A percentile compares a stretch with the other conserved stretches of the same genome.
Conservation (phyloP, 2,888 invertebrate genomes). For the Pharmacophagus antenor region DNA sequence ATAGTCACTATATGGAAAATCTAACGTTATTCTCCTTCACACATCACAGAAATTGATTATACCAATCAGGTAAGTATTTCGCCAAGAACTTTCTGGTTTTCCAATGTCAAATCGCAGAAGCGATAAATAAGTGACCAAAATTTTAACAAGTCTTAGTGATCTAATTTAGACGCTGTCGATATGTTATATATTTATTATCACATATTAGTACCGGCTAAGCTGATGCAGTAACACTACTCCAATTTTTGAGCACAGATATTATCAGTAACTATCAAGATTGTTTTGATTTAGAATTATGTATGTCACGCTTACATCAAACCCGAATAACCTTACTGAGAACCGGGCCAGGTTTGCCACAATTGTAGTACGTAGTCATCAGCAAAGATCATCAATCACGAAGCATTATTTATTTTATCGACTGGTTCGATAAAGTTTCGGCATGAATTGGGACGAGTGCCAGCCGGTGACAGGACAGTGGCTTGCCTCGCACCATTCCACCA, state of each 20-base stretch:
- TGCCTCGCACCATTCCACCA: slow-evolving; percentile 40
- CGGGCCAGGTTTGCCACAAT: slow-evolving; percentile 38
- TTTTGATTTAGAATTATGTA: slow-evolving; percentile 3
- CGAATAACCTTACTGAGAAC: slow-evolving; percentile 30
- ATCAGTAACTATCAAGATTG: background rate
- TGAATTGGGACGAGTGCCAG: slow-evolving; percentile 58
- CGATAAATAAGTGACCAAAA: no score
- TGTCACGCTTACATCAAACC: slow-evolving; percentile 21
- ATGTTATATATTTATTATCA: no score
- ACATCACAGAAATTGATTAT: no score
- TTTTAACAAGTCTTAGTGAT: no score
- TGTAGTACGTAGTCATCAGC: slow-evolving; percentile 41
- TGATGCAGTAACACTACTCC: no score
- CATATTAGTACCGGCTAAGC: no score
- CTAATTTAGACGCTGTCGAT: no score
- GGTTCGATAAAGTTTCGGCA: slow-evolving; percentile 47
- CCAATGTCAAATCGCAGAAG: no score
- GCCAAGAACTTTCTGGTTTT: no score
- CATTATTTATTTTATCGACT: slow-evolving; percentile 72
- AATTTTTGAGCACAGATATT: background rate
- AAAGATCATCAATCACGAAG: slow-evolving; percentile 69
- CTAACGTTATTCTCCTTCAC: no score
- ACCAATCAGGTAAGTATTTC: no score
- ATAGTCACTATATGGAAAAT: no score
- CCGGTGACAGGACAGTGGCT: slow-evolving; percentile 50